phyloP scores from a whole-genome alignment of 1,140 invertebrate species.

The Venustaconcha ellipsiformis region DNA sequence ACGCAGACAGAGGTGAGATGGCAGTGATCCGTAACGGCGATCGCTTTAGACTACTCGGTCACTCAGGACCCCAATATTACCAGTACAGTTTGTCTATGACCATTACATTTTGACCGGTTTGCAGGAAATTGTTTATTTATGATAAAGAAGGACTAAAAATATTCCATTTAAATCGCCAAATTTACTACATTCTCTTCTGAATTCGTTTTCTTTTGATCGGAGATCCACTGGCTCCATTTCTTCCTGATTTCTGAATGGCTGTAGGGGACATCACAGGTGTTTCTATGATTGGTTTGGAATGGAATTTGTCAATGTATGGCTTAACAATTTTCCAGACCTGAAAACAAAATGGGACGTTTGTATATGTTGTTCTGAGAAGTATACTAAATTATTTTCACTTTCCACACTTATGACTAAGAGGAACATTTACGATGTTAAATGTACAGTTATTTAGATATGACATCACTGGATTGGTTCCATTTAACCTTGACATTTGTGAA shows the following conservation, averaged over 20 bases:
- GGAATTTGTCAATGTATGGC: constrained; percentile 65
- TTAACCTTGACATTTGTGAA: not conserved
- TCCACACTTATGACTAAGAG: not conserved
- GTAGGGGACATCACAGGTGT: constrained; percentile 64
- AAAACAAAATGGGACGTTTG: constrained; percentile 7
- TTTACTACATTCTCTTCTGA: too few relatives aligned
- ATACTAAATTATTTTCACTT: not conserved
- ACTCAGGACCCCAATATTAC: too few relatives aligned
- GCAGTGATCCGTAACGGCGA: too few relatives aligned
- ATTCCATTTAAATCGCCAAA: too few relatives aligned
- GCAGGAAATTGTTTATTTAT: too few relatives aligned
- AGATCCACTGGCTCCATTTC: not conserved
- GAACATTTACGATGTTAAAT: not conserved
- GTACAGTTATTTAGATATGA: not conserved
- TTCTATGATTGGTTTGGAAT: constrained; percentile 54
- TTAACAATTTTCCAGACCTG: constrained; percentile 61
- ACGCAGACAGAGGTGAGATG: too few relatives aligned
- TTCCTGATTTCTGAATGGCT: constrained; percentile 6
- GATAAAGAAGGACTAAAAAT: too few relatives aligned
- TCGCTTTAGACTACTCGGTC: too few relatives aligned
- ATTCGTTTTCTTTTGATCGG: constrained; percentile 5
- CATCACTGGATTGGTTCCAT: not conserved
- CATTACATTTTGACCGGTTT: too few relatives aligned
- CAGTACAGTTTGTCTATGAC: too few relatives aligned
- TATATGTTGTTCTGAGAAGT: not conserved